Evolutionary conservation across 2,797 vertebrate species (phyloP).

Genomic region (Tachyglossus aculeatus): DNA sequence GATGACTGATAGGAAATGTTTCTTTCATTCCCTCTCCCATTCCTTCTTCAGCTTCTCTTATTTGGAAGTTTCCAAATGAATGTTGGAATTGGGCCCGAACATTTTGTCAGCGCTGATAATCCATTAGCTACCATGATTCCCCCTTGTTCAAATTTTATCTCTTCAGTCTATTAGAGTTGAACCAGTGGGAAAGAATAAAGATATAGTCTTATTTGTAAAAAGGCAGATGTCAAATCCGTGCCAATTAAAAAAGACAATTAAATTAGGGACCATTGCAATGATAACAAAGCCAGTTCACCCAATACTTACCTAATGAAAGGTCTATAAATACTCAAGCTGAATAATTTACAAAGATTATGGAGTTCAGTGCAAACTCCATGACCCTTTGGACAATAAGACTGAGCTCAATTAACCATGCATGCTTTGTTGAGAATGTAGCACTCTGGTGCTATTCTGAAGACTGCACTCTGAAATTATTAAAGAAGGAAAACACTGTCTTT

Average conservation of each 20-base stretch:
- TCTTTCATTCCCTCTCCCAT: too few relatives aligned
- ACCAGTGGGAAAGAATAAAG: too few relatives aligned
- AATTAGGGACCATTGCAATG: slow-evolving; percentile 34
- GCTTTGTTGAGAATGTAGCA: slow-evolving; percentile 29
- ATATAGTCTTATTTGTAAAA: too few relatives aligned
- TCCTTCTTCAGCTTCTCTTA: too few relatives aligned
- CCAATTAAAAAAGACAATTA: slow-evolving; percentile 44
- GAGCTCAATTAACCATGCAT: slow-evolving; percentile 28
- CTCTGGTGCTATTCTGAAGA: slow-evolving; percentile 18
- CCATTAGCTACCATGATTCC: too few relatives aligned
- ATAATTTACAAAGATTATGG: slow-evolving; percentile 57
- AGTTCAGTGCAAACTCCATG: slow-evolving; percentile 1
- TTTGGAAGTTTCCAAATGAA: too few relatives aligned
- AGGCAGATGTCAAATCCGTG: too few relatives aligned
- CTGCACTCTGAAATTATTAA: slow-evolving; percentile 12
- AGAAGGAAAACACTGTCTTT: neutral
- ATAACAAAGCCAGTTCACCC: slow-evolving; percentile 42
- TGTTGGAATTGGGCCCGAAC: too few relatives aligned
- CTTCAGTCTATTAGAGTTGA: too few relatives aligned
- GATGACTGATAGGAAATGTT: too few relatives aligned
- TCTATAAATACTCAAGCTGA: slow-evolving; percentile 37
- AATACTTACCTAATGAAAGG: slow-evolving; percentile 37
- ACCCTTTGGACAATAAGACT: slow-evolving; percentile 39
- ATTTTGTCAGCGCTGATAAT: too few relatives aligned
- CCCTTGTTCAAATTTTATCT: too few relatives aligned